Conservation (phyloP, 64 coral and sea anemone species). For the Orbicella faveolata region DNA sequence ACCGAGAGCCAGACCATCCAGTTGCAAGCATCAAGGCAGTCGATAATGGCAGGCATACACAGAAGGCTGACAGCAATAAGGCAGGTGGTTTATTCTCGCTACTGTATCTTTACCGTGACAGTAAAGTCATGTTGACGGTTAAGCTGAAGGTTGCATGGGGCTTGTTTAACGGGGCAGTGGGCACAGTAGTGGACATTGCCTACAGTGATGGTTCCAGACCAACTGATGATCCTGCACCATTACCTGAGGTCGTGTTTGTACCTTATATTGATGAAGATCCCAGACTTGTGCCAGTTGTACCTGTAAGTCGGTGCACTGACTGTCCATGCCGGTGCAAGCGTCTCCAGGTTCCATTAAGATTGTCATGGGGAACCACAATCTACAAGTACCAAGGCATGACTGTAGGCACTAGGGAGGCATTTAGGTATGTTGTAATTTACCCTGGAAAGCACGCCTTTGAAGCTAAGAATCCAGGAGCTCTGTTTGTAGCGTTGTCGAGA, state of each 20-base stretch:
- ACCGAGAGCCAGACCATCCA: constrained; percentile 7
- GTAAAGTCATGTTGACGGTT: too few relatives aligned
- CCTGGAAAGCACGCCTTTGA: constrained; percentile 36
- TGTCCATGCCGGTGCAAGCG: constrained; percentile 23
- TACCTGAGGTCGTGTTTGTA: constrained; percentile 25
- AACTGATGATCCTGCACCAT: constrained; percentile 23
- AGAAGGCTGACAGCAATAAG: too few relatives aligned
- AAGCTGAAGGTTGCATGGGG: too few relatives aligned
- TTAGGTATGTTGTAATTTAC: neutral
- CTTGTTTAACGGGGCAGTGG: constrained; percentile 44
- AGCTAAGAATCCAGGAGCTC: constrained; percentile 53
- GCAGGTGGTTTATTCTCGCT: too few relatives aligned
- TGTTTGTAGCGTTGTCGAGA: neutral
- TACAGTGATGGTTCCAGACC: neutral
- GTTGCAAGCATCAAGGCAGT: too few relatives aligned
- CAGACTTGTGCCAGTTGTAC: constrained; percentile 33
- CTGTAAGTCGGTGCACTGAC: constrained; percentile 33
- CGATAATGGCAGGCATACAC: too few relatives aligned
- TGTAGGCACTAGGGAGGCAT: neutral
- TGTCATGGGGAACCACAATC: constrained; percentile 26
- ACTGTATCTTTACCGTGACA: too few relatives aligned
- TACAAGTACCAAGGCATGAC: neutral
- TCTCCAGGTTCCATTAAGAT: neutral
- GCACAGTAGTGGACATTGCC: constrained; percentile 29
- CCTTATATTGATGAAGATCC: constrained; percentile 5